A percentile compares a stretch with the other conserved stretches of the same genome.
These are phyloP conservation scores for Nomada fabriciana DNA, from an alignment of 2,888 invertebrate genomes.

Conservation along the genomic window DNA sequence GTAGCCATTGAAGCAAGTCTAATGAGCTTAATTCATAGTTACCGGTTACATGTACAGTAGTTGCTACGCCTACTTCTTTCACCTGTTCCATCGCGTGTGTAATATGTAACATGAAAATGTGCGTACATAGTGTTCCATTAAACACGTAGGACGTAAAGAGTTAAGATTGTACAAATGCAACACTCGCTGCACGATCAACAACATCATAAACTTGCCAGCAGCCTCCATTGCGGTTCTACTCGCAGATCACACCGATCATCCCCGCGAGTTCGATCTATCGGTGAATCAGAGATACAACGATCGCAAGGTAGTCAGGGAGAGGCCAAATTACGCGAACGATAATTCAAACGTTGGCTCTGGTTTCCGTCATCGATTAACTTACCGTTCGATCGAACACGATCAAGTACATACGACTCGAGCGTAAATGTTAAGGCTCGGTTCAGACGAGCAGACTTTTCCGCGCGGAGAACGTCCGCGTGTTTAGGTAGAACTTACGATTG, in stretches of 20 bases:
- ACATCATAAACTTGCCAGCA: slow-evolving; percentile 16
- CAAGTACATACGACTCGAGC: slow-evolving; percentile 7
- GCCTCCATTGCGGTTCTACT: slow-evolving; percentile 18
- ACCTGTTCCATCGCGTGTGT: too few species aligned
- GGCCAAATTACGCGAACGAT: slow-evolving; percentile 37
- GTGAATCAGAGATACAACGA: slow-evolving; percentile 23
- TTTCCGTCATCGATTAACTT: slow-evolving; percentile 41
- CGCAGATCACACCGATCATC: slow-evolving; percentile 33
- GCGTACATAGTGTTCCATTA: too few species aligned
- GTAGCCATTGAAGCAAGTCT: too few species aligned
- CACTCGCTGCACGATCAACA: neutral
- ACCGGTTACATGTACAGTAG: too few species aligned
- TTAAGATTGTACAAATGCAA: too few species aligned
- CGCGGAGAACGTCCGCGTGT: too few species aligned
- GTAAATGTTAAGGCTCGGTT: neutral
- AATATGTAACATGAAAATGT: too few species aligned
- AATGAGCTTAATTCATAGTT: too few species aligned
- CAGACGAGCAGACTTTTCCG: too few species aligned
- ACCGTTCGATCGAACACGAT: slow-evolving; percentile 24
- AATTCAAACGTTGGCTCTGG: slow-evolving; percentile 24
- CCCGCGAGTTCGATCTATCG: slow-evolving; percentile 30
- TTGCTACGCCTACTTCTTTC: too few species aligned
- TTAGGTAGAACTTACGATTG: too few species aligned
- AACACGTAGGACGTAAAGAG: too few species aligned
- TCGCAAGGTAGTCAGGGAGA: slow-evolving; percentile 27